Percentiles rank a stretch among this genome's conserved stretches.
phyloP scores from a whole-genome alignment of 2,797 vertebrate species.

The Buceros bicornis region DNA sequence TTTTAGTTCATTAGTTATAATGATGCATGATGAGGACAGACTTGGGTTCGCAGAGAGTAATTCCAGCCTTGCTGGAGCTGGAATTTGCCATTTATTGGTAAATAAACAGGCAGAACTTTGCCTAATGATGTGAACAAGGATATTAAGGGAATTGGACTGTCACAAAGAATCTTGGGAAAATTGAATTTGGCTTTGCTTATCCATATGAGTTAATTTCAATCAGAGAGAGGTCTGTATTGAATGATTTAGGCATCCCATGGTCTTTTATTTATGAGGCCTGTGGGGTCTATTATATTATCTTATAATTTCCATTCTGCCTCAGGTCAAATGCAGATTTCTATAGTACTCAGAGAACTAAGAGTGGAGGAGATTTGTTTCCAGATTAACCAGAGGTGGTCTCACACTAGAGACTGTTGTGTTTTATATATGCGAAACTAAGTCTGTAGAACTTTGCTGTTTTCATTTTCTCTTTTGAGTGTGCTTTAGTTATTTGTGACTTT shows the following conservation, averaged over 20 bases:
- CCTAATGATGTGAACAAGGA: neutral
- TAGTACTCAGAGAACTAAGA: neutral
- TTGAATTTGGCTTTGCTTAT: neutral
- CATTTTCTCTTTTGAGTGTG: neutral
- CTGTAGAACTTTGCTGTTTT: neutral
- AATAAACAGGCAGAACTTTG: slow-evolving; percentile 3
- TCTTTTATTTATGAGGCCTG: slow-evolving; percentile 9
- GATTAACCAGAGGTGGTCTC: neutral
- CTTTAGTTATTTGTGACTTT: neutral
- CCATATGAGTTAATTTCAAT: neutral
- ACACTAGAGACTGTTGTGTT: neutral
- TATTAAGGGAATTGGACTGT: neutral
- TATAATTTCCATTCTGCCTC: slow-evolving; percentile 46
- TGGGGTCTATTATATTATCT: slow-evolving; percentile 27
- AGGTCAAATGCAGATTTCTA: slow-evolving; percentile 33
- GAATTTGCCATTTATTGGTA: neutral
- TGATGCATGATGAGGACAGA: neutral
- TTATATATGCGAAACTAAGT: neutral
- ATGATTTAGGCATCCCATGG: neutral
- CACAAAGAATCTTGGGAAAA: neutral
- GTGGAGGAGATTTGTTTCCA: slow-evolving; percentile 2
- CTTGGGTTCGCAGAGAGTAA: neutral
- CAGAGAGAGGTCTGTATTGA: neutral
- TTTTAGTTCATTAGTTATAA: neutral
- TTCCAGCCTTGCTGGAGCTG: neutral